Base-by-base conservation (phyloP, 1,140 invertebrate species). In the Lethrus apterus region DNA sequence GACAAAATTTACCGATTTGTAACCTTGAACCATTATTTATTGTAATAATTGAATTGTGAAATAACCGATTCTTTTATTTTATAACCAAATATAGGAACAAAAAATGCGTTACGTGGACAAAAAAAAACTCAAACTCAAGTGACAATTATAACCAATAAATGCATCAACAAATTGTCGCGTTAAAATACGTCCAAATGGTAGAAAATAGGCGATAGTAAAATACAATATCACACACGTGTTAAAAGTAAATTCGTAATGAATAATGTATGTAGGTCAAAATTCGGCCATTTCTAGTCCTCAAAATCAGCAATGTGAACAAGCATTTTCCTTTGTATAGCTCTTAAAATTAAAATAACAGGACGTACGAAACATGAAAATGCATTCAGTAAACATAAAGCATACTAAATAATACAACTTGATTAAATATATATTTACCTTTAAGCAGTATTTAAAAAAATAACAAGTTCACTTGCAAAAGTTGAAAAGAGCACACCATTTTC, bases 211-310 rank as follows among this genome's bases (percentile, higher is more conserved):
- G 9, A 13, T 34, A 4, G 19, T 5, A 21, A 20, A 29, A 10
- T 26, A 9, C 26, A 24, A 42, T 42, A 15, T 24, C 24, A 29
- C 20, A 42, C 14, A 24, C 26, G 21, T 23, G 19, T 26, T 2
- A 2, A n/a, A 38, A 10, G 17, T 26, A 26, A 35, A 34, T 40
- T 40, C 13, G 36, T 40, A 31, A 32, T 47, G 36, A 31, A 15
- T 19, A 31, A 36, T 41, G n/a, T 56, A 60, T 58, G 44, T 62
- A 60, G 60, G 60, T 62, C 60, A 62, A 62, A 62, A 54, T 59
- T 58, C 58, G 54, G 58, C 60, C 58, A 60, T 62, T 59, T 51
- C 51, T 52, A 52, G 29, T 23, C 15, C 18, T 43, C 38, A 34
- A 43, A 43, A 49, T 31, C 21, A 43, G 40, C 41, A 49, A 42